phyloP scores from a whole-genome alignment of 1,140 invertebrate genomes.

The Matsumurasca onukii region DNA sequence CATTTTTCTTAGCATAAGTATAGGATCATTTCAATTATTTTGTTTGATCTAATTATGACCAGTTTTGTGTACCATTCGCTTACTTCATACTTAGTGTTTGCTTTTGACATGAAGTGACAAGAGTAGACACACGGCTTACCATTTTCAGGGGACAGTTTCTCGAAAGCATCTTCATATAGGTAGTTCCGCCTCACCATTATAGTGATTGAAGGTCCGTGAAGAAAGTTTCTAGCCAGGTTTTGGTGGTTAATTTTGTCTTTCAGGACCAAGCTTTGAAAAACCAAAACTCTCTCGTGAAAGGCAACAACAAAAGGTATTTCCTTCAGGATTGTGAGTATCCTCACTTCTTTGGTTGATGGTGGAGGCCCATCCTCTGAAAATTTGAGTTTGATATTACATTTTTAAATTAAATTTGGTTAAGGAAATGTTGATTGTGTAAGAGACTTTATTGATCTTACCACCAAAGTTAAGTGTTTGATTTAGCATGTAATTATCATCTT shows the following conservation, averaged over 20 bases:
- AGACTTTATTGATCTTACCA: no score
- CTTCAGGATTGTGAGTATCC: slow-evolving; percentile 82
- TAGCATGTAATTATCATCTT: no score
- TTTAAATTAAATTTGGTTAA: no score
- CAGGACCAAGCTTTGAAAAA: slow-evolving; percentile 74
- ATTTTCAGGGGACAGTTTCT: slow-evolving; percentile 88
- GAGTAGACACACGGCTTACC: slow-evolving; percentile 59
- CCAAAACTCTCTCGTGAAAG: slow-evolving; percentile 84
- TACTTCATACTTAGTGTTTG: no score
- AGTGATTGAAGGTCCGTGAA: slow-evolving; percentile 73
- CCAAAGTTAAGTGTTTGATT: no score
- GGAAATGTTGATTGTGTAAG: no score
- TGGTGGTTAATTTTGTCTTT: slow-evolving; percentile 74
- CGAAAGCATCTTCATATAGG: slow-evolving; percentile 97
- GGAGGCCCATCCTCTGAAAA: slow-evolving; percentile 71
- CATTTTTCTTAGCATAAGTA: no score
- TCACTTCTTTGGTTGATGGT: slow-evolving; percentile 82
- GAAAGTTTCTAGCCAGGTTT: slow-evolving; percentile 63
- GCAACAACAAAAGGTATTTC: slow-evolving; percentile 93
- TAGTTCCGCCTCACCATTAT: slow-evolving; percentile 86
- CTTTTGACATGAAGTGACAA: no score
- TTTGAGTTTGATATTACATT: no score
- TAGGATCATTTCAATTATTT: no score
- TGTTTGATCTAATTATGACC: no score
- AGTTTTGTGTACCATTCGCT: no score